Percentiles rank a stretch among this genome's conserved stretches.
These are phyloP conservation scores for Urocyon cinereoargenteus DNA, from an alignment of 2,797 vertebrate species.

Conservation along the genomic window DNA sequence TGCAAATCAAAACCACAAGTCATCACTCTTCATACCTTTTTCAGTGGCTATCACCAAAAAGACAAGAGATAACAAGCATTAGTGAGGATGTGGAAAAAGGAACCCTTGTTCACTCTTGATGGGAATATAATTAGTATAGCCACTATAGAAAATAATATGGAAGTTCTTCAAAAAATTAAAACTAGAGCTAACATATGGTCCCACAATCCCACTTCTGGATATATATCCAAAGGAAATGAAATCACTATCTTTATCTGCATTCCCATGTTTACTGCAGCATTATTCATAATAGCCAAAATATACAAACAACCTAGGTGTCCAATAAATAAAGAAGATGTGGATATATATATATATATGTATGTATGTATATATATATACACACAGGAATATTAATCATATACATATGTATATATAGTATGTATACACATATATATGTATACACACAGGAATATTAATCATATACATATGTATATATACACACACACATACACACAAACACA, in stretches of 20 bases:
- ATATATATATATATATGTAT: too few relatives aligned
- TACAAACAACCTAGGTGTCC: not conserved
- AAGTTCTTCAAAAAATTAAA: constrained; percentile 27
- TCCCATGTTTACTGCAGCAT: not conserved
- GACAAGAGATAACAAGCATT: not conserved
- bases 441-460: too few relatives aligned
- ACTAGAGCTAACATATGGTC: not conserved
- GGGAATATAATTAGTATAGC: not conserved
- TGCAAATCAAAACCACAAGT: not conserved
- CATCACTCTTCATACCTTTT: not conserved
- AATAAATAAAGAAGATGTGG: not conserved
- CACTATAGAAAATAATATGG: not conserved
- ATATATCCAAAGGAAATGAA: not conserved
- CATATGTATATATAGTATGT: too few relatives aligned
- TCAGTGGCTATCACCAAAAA: not conserved
- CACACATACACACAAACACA: not conserved
- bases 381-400: too few relatives aligned
- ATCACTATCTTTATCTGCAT: not conserved
- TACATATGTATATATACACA: not conserved
- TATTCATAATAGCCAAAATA: not conserved
- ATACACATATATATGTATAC: too few relatives aligned
- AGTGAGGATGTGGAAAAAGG: not conserved
- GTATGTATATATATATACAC: too few relatives aligned
- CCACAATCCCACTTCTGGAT: not conserved
- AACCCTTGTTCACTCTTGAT: not conserved